Percentiles rank a stretch among this genome's conserved stretches.
Evolutionary conservation across 2,888 invertebrate species (phyloP).

Genomic region (Heliconius ismenius): DNA sequence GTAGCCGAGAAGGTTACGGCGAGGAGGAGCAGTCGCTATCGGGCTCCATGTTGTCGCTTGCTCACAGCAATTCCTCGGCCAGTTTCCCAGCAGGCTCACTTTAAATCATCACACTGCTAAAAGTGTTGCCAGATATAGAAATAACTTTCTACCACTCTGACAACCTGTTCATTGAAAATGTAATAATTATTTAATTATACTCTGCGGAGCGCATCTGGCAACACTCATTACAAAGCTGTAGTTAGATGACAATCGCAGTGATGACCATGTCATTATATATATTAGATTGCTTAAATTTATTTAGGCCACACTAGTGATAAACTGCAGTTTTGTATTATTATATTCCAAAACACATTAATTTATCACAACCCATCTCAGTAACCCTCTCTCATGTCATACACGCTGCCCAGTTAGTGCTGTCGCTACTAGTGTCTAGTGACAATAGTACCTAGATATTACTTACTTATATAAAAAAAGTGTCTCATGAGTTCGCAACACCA

Average conservation of each 20-base stretch:
- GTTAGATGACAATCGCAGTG: constrained; percentile 14
- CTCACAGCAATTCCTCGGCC: constrained; percentile 96
- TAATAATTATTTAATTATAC: neutral
- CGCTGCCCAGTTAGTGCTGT: constrained; percentile 38
- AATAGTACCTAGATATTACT: constrained; percentile 18
- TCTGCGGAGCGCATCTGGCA: constrained; percentile 18
- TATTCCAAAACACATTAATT: constrained; percentile 7
- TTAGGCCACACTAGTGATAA: neutral
- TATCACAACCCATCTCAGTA: constrained; percentile 18
- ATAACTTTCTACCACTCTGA: neutral
- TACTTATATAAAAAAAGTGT: constrained; percentile 16
- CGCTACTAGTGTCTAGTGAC: constrained; percentile 37
- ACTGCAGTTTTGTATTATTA: constrained; percentile 12
- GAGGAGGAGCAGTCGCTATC: constrained; percentile 96
- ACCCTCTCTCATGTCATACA: constrained; percentile 27
- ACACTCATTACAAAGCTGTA: constrained; percentile 16
- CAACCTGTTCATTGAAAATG: neutral
- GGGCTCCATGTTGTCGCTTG: constrained; percentile 96
- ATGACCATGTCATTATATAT: constrained; percentile 8
- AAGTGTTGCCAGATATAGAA: constrained; percentile 13
- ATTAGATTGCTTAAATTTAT: constrained; percentile 12
- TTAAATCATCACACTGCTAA: constrained; percentile 59
- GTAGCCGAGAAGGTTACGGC: constrained; percentile 93
- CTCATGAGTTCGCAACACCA: constrained; percentile 19
- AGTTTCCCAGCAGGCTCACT: constrained; percentile 93